Percentiles rank a stretch among this genome's conserved stretches.
These are phyloP conservation scores for Schlechtendalia chinensis DNA, from an alignment of 1,140 invertebrate genomes.

Conservation along the genomic window DNA sequence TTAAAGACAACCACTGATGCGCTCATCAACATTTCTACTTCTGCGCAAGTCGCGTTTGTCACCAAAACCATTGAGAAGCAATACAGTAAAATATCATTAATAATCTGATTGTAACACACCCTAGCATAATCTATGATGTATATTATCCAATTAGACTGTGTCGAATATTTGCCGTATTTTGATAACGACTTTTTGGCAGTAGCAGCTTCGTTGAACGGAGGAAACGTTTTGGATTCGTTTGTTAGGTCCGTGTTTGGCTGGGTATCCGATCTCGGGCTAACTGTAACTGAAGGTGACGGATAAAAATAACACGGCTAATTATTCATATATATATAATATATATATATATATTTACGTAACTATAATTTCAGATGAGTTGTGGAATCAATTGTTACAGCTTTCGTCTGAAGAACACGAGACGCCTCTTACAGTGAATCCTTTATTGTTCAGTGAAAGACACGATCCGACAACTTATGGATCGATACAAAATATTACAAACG, in stretches of 20 bases:
- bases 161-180: slow-evolving; percentile 81
- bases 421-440: slow-evolving; percentile 66
- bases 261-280: slow-evolving; percentile 69
- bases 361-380: slow-evolving; percentile 60
- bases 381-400: slow-evolving; percentile 70
- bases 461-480: slow-evolving; percentile 66
- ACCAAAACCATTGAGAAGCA: slow-evolving; percentile 44
- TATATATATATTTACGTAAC: background rate
- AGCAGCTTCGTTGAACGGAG: slow-evolving; percentile 83
- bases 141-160: slow-evolving; percentile 4
- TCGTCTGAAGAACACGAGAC: slow-evolving; percentile 61
- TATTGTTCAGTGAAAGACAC: slow-evolving; percentile 77
- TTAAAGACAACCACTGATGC: slow-evolving; percentile 67
- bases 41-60: slow-evolving; percentile 77
- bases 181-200: slow-evolving; percentile 72
- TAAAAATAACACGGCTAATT: background rate
- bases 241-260: slow-evolving; percentile 80
- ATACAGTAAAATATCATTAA: slow-evolving; percentile 16
- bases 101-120: background rate
- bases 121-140: background rate
- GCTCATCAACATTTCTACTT: slow-evolving; percentile 85
- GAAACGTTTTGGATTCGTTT: slow-evolving; percentile 80
- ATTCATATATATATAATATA: background rate
- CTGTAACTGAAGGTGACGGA: slow-evolving; percentile 41
- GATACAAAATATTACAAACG: slow-evolving; percentile 68